Percentiles rank a stretch among this genome's conserved stretches.
These are phyloP conservation scores for Lacerta agilis DNA, from an alignment of 2,797 vertebrate genomes.

Conservation along the genomic window DNA sequence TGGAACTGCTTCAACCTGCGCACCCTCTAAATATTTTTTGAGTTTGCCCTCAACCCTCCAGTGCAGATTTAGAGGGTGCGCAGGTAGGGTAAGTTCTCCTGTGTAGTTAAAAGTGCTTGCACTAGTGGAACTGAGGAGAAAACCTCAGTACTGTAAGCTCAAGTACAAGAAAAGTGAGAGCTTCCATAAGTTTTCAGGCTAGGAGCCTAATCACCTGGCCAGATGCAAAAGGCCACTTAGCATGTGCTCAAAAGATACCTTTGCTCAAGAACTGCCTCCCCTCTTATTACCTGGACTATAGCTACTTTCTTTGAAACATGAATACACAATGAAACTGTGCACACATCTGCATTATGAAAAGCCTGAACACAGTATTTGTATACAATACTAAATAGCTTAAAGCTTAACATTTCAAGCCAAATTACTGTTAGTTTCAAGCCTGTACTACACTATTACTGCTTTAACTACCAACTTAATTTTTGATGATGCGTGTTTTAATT, in stretches of 20 bases:
- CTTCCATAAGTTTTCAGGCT: too few species aligned
- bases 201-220: neutral
- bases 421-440: neutral
- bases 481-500: neutral
- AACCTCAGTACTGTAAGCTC: too few species aligned
- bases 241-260: neutral
- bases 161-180: too few species aligned
- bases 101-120: too few species aligned
- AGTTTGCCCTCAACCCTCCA: too few species aligned
- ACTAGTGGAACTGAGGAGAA: too few species aligned
- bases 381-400: neutral
- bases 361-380: neutral
- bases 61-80: too few species aligned
- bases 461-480: neutral
- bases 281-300: neutral
- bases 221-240: neutral
- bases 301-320: neutral
- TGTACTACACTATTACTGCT: neutral
- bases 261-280: neutral
- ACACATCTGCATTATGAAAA: neutral
- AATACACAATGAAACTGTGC: neutral
- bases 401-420: neutral
- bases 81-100: too few species aligned
- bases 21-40: too few species aligned
- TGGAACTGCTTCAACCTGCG: too few species aligned